Percentiles rank a stretch among this genome's conserved stretches.
These are phyloP conservation scores for Xiphophorus birchmanni DNA, from an alignment of 2,797 vertebrate genomes.

Conservation along the genomic window DNA sequence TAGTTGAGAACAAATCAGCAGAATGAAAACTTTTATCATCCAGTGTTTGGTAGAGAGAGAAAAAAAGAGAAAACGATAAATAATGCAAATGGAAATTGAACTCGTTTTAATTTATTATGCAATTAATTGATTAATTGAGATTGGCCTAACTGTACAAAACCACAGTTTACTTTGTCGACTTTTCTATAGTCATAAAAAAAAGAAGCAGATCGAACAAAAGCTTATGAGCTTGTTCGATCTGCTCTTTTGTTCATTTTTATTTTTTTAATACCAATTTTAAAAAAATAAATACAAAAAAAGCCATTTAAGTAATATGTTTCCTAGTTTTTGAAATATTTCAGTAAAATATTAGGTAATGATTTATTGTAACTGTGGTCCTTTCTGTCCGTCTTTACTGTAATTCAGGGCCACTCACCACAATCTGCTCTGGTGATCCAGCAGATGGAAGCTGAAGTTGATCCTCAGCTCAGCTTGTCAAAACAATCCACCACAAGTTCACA, in stretches of 20 bases:
- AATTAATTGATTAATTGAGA: too few relatives aligned
- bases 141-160: too few relatives aligned
- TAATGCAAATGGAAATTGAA: too few relatives aligned
- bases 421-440: constrained; percentile 1
- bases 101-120: too few relatives aligned
- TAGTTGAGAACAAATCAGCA: too few relatives aligned
- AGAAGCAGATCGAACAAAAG: not conserved
- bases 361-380: not conserved
- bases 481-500: constrained; percentile 2
- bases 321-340: not conserved
- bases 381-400: not conserved
- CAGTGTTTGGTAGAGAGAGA: too few relatives aligned
- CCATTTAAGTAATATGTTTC: not conserved
- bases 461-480: not conserved
- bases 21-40: too few relatives aligned
- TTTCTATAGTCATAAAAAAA: not conserved
- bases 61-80: too few relatives aligned
- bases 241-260: too few relatives aligned
- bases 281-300: not conserved
- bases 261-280: too few relatives aligned
- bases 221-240: too few relatives aligned
- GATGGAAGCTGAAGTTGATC: constrained; percentile 6
- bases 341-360: not conserved
- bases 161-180: not conserved
- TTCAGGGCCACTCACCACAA: not conserved